Base-by-base conservation (phyloP, 2,888 invertebrate genomes). In the Anarsia innoxiella region DNA sequence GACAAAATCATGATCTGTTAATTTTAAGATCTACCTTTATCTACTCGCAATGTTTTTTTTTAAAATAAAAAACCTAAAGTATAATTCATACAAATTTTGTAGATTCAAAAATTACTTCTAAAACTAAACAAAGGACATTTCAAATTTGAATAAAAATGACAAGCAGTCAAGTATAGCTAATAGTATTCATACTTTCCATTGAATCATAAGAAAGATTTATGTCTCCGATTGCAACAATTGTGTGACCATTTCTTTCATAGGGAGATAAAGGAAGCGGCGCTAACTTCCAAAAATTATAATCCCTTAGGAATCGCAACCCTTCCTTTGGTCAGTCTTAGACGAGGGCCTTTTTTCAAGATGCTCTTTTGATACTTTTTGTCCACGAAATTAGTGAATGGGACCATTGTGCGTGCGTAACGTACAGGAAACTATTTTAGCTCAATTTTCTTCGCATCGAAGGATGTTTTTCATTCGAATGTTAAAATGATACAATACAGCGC, bases 381-480 rank as follows among this genome's bases (percentile, higher is more conserved):
- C 60, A 51, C 26, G 14, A 31, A 34, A 25, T 13, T 27, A 11
- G 49, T 77, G 73, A 78, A 80, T 80, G 74, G 35, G 23, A 28
- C 40, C 64, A 76, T 77, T 79, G 71, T 80, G 64, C 53, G 44
- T 51, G 62, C 59, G 62, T 60, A 70, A 64, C 68, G 64, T 60
- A 46, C 67, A 76, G 79, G 77, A 80, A 80, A 71, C 65, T 66
- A 77, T 76, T n/a, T 59, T 64, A 63, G 65, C 49, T 32, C 69
- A 64, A 77, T 77, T 76, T 75, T 75, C 51, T 52, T 65, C 59
- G 75, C 57, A 55, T 59, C 52, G 62, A 48, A 64, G 65, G 62
- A 39, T 60, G 63, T 63, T 49, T 52, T 62, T n/a, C n/a, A n/a
- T n/a, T n/a, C n/a, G n/a, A n/a, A n/a, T n/a, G n/a, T n/a, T n/a